Base-by-base conservation (phyloP, 2,113 vertebrate genomes). In the Amblyopsis rosae region DNA sequence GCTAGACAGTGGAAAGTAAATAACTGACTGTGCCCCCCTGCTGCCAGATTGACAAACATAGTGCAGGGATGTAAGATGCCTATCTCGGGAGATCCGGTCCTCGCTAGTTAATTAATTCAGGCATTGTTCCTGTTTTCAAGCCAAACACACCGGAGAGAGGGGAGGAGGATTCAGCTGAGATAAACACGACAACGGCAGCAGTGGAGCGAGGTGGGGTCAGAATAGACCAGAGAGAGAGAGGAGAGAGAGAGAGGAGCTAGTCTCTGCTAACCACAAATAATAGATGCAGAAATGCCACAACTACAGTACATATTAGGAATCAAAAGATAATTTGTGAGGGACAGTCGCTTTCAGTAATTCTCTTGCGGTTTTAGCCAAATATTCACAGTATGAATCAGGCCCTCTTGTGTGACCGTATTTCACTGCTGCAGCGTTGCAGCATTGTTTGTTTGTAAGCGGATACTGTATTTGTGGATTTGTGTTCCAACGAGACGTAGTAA, bases 31-130 rank as follows among this genome's bases (percentile, higher is more conserved):
- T 56, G 59, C n/a, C 17, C 69, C 71, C 72, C 72, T 70, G 65
- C 59, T 65, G 84, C 76, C 77, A 76, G 80, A 80, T 74, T 86
- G 85, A 82, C 85, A 79, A 82, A 79, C 70, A 35, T 65, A 17
- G 77, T 66, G 59, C 70, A 75, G 72, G 69, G 79, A 83, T 75
- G 74, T 75, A 75, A 77, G 68, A 65, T 72, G 64, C 71, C 77
- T 68, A 76, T 73, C 69, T 55, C 65, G 79, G 82, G 91, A 85
- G 75, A 64, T 76, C 61, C 62, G 68, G 79, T 83, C 83, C 81
- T 73, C 72, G 65, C 76, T 67, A 65, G 78, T 76, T 88, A 84
- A 89, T 92, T 88, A 87, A 89, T 87, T 86, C 84, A 84, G 80
- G 74, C 82, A 85, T 89, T 90, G 82, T 90, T 88, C 75, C 72